Evolutionary conservation across 2,888 invertebrate species (phyloP), one percentile per base, ranked within the genome.

Genomic region (Cerceris ruficornis): DNA sequence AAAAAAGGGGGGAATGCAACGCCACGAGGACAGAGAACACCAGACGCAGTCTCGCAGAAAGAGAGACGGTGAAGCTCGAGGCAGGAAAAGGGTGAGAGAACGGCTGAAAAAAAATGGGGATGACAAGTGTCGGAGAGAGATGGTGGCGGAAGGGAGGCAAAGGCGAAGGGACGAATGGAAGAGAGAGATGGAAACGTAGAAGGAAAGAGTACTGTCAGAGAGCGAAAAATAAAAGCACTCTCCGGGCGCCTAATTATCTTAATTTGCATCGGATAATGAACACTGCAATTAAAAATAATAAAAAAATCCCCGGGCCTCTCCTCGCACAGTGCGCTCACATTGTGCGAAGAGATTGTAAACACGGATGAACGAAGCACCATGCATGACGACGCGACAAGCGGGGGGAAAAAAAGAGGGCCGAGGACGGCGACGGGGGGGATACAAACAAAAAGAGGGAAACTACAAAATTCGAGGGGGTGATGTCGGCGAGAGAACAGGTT

Each of bases 201-300:
- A 28, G 28, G 28, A 28, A 28, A 28, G 28, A 28, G 28, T 28
- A 28, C 28, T 55, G 41, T 15, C 17, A 14, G 14, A 28, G 60
- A 80, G 78, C 67, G 77, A 62, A 79, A 83, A 86, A 86, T 86
- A 82, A 86, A 83, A 88, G 75, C 81, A 74, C 78, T 77, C 70
- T 66, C 82, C 70, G 76, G 65, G 71, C 73, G 76, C 77, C 78
- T 88, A 88, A 89, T 89, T 86, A 88, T 87, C 83, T 84, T 82
- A 83, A 84, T 86, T 86, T 83, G 79, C 86, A 86, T 86, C 85
- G 82, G 81, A 84, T 85, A 87, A 88, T 86, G 85, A 87, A 83
- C 73, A 80, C 73, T 76, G 83, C 82, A 75, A 83, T 85, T 80
- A 80, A 86, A 84, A 85, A 83, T 78, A 77, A 70, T 75, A 73